phyloP scores from a whole-genome alignment of 1,140 invertebrate genomes.

The Pseudomyrmex sp. region DNA sequence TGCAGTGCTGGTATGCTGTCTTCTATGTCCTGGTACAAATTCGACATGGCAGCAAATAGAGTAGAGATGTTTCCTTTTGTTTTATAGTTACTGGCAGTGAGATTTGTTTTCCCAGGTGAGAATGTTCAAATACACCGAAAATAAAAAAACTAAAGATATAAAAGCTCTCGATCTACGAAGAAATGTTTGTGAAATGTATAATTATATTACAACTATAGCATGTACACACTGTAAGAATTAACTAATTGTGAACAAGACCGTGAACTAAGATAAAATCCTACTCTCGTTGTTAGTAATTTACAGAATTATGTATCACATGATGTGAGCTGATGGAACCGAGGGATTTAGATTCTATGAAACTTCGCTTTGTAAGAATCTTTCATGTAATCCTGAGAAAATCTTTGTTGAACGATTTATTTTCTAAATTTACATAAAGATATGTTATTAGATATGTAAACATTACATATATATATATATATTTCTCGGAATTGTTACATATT shows the following conservation, averaged over 20 bases:
- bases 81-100: constrained; percentile 40
- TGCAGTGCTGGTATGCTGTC: constrained; percentile 31
- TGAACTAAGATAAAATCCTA: constrained; percentile 74
- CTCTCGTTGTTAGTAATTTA: constrained; percentile 78
- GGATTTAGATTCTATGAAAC: constrained; percentile 28
- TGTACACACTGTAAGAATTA: constrained; percentile 57
- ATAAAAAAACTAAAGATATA: constrained; percentile 29
- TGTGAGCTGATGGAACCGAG: constrained; percentile 68
- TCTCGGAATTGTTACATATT: constrained; percentile 39
- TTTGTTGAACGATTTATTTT: constrained; percentile 24
- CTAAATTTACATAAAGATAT: constrained; percentile 34
- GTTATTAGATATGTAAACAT: constrained; percentile 53
- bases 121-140: constrained; percentile 38
- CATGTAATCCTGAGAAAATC: no score
- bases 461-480: constrained; percentile 43
- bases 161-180: constrained; percentile 29
- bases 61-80: constrained; percentile 24
- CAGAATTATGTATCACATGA: constrained; percentile 70
- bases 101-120: constrained; percentile 28
- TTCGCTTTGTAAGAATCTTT: neutral
- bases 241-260: constrained; percentile 70
- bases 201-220: constrained; percentile 64
- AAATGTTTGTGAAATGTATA: constrained; percentile 58
- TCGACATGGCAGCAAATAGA: constrained; percentile 48
- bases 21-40: constrained; percentile 42